Evolutionary conservation across 2,797 vertebrate species (phyloP).

Genomic region (Remorina albescens): DNA sequence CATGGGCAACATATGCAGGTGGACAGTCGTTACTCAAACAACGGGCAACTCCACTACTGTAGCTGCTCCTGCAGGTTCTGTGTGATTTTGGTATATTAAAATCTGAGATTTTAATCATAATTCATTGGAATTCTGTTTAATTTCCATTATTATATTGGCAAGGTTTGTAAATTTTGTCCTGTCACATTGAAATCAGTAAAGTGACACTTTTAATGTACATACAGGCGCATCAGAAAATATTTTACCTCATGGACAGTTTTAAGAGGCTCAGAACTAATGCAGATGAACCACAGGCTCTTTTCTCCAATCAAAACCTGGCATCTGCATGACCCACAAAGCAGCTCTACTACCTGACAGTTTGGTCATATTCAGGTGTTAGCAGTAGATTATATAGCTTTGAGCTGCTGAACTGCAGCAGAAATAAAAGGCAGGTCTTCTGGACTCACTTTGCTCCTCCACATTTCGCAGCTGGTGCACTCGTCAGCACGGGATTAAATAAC

Average conservation of each 20-base stretch:
- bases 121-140: no score
- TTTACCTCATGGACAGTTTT: neutral
- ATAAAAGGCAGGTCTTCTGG: neutral
- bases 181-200: neutral
- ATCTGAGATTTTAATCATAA: neutral
- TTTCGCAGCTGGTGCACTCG: no score
- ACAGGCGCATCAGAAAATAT: neutral
- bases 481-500: no score
- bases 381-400: neutral
- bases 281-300: no score
- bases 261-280: neutral
- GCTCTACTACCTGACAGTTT: neutral
- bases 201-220: neutral
- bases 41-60: slow-evolving; percentile 14
- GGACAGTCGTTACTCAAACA: slow-evolving; percentile 23
- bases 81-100: neutral
- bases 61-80: neutral
- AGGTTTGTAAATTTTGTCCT: neutral
- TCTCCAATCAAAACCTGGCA: neutral
- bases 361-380: neutral
- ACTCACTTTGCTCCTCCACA: no score
- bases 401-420: neutral
- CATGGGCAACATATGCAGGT: slow-evolving; percentile 32
- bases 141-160: no score
- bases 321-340: neutral